phyloP scores from a whole-genome alignment of 1,140 invertebrate species.

The Homalodisca vitripennis region DNA sequence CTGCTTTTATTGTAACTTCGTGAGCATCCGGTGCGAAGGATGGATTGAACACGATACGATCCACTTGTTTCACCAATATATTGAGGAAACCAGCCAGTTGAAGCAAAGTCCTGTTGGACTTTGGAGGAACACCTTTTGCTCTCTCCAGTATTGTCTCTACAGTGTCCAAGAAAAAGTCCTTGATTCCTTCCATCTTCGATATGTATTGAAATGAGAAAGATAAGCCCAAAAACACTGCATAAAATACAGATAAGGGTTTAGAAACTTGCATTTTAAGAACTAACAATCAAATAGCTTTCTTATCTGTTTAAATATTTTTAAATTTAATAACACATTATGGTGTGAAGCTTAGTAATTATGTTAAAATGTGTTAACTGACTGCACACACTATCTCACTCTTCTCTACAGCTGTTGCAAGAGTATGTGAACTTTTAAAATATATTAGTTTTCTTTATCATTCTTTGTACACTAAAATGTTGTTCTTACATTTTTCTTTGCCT shows the following conservation, averaged over 20 bases:
- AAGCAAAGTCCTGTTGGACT: constrained; percentile 12
- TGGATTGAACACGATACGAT: not conserved
- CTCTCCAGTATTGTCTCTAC: constrained; percentile 2
- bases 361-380: too few species aligned
- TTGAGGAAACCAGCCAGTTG: not conserved
- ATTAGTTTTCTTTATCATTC: too few species aligned
- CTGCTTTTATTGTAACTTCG: not conserved
- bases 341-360: too few species aligned
- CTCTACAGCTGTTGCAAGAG: too few species aligned
- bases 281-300: too few species aligned
- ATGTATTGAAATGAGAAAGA: not conserved
- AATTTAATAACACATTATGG: too few species aligned
- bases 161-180: constrained; percentile 1
- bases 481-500: too few species aligned
- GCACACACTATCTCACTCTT: too few species aligned
- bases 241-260: not conserved
- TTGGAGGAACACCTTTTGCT: not conserved
- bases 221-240: not conserved
- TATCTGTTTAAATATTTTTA: too few species aligned
- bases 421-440: too few species aligned
- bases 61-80: not conserved
- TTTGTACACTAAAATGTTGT: too few species aligned
- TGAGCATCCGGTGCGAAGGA: not conserved
- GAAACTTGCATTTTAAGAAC: too few species aligned
- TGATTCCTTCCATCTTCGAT: not conserved